Evolutionary conservation across 2,888 invertebrate genomes (phyloP), one percentile per base, ranked within the genome.

Genomic region (Caenorhabditis angaria): DNA sequence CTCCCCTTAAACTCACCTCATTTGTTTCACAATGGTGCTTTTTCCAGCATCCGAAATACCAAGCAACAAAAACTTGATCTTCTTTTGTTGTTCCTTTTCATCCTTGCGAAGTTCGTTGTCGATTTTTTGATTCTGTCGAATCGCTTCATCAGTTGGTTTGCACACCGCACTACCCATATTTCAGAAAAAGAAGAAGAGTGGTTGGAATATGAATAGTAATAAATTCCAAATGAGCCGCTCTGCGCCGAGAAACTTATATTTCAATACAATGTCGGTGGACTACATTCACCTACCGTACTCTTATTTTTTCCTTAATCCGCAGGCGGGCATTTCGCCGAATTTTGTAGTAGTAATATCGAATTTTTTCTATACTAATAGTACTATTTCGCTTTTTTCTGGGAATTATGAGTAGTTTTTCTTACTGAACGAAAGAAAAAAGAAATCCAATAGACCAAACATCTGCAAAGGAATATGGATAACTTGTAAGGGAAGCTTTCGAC

Each of bases 1-100:
- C 2, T 41, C 18, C 8, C 14, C 41, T 3, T 3, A 12, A 41
- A 41, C 47, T 14, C 41, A 74, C 77, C 77, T 71, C 77, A 77
- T 75, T 25, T 77, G 77, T 54, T 77, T 77, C 4, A 72, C 77
- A 32, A 77, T 77, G n/a, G 77, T 77, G 41, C 73, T 74, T 41
- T 77, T 77, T 28, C 77, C 77, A 12, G 77, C 61, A 35, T 77
- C 77, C 0, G 77, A 63, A 1, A 59, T 65, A 48, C 64, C 64
- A 20, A 64, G 50, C 4, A 64, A 18, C n/a, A 64, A 29, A 20
- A 64, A 25, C 24, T 75, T 75, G 22, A 75, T 32, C 20, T 70
- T 75, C 8, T 48, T 20, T n/a, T 61, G 60, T 47, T 70, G 65
- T 18, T 54, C 67, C 14, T 55, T 58, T 20, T 58, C 65, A 10